Conservation (phyloP, 2,888 invertebrate species). For the Pandemis corylana region DNA sequence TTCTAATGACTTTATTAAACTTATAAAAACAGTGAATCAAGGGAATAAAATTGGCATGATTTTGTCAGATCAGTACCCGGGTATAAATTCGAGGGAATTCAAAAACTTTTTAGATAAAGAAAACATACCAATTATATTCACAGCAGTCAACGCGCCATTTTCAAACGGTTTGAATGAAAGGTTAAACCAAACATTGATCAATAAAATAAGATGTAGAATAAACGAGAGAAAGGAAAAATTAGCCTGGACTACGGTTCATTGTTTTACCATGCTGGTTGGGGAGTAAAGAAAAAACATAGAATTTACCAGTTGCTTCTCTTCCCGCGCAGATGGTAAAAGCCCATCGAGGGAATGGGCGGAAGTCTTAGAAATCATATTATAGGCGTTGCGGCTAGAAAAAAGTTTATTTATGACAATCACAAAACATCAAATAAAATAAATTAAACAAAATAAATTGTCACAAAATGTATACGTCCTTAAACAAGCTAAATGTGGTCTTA, state of each 20-base stretch:
- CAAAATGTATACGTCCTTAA: too few relatives aligned
- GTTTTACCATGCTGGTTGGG: too few relatives aligned
- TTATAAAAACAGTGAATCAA: slow-evolving; percentile 27
- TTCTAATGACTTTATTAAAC: slow-evolving; percentile 47
- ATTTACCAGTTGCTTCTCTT: too few relatives aligned
- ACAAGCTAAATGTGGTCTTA: too few relatives aligned
- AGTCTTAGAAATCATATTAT: too few relatives aligned
- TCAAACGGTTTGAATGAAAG: slow-evolving; percentile 43
- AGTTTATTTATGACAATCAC: too few relatives aligned
- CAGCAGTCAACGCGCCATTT: slow-evolving; percentile 39
- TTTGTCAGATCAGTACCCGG: slow-evolving; percentile 44
- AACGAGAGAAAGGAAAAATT: slow-evolving; percentile 49
- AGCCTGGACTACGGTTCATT: slow-evolving; percentile 54
- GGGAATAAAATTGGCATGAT: slow-evolving; percentile 45
- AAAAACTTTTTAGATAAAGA: slow-evolving; percentile 20
- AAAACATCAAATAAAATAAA: too few relatives aligned
- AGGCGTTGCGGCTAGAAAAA: too few relatives aligned
- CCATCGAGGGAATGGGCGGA: too few relatives aligned
- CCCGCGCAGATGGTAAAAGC: too few relatives aligned
- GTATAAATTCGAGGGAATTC: slow-evolving; percentile 32
- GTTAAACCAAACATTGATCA: slow-evolving; percentile 48
- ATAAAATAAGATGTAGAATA: slow-evolving; percentile 52
- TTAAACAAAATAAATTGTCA: too few relatives aligned
- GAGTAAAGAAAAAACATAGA: too few relatives aligned
- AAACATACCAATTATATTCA: slow-evolving; percentile 48